phyloP scores from a whole-genome alignment of 2,113 vertebrate genomes.

The Gyps fulvus region DNA sequence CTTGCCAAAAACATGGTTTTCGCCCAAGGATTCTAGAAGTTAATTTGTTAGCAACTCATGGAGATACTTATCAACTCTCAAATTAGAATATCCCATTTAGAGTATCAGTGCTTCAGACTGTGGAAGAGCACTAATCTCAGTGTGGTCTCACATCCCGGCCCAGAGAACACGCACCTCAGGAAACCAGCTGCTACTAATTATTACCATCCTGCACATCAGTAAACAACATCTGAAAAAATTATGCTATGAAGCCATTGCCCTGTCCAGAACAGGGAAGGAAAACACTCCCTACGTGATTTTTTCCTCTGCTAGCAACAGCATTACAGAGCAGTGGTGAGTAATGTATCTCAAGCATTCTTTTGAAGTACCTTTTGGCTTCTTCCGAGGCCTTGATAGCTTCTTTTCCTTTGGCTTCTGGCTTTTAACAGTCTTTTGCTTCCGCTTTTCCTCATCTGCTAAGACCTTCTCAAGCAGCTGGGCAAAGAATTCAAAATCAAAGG shows the following conservation, averaged over 20 bases:
- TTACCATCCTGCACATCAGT: not conserved
- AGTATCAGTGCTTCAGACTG: not conserved
- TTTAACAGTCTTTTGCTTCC: constrained; percentile 77
- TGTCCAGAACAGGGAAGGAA: not conserved
- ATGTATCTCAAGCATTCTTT: not conserved
- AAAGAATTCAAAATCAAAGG: constrained; percentile 93
- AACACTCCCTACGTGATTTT: not conserved
- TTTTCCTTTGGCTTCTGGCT: constrained; percentile 62
- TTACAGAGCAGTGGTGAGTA: not conserved
- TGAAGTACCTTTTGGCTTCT: constrained; percentile 71
- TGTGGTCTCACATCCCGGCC: not conserved
- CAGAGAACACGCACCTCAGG: not conserved
- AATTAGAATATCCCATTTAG: not conserved
- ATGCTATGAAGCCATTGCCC: not conserved
- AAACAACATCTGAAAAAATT: not conserved
- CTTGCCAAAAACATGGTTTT: not conserved
- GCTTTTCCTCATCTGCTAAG: constrained; percentile 82
- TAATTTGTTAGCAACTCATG: not conserved
- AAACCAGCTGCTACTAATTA: not conserved
- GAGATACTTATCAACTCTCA: not conserved
- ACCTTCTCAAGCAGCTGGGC: constrained; percentile 87
- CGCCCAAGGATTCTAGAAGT: not conserved
- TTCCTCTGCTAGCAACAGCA: not conserved
- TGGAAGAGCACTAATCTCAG: not conserved
- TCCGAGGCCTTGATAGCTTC: constrained; percentile 53